These are phyloP conservation scores for Atopsyche davidsoni DNA, from an alignment of 1,140 invertebrate genomes.

Conservation along the genomic window DNA sequence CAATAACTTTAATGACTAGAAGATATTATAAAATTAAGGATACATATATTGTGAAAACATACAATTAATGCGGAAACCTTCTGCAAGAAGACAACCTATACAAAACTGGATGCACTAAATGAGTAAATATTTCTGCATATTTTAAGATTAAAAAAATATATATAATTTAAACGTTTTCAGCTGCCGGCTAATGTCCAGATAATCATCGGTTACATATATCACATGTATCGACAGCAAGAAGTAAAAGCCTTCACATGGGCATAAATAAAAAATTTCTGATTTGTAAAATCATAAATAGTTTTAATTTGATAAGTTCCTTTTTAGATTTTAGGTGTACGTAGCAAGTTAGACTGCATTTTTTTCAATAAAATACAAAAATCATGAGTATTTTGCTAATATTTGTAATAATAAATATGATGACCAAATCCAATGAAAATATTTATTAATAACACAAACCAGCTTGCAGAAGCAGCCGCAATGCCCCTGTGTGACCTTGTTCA, in stretches of 20 bases:
- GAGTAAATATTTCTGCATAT: background rate
- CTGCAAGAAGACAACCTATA: background rate
- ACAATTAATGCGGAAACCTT: background rate
- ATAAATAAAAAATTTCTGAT: too few relatives aligned
- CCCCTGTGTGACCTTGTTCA: conserved; percentile 26
- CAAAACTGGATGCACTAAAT: background rate
- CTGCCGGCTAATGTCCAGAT: too few relatives aligned
- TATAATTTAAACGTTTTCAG: too few relatives aligned
- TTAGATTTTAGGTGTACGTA: background rate
- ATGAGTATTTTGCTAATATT: too few relatives aligned
- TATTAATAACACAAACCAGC: conserved; percentile 23
- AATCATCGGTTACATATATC: too few relatives aligned
- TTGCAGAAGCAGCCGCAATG: conserved; percentile 21
- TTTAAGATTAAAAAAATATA: conserved; percentile 1
- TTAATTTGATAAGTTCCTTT: conserved; percentile 1
- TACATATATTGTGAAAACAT: background rate
- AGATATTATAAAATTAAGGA: conserved; percentile 2
- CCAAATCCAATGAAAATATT: too few relatives aligned
- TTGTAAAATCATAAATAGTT: background rate
- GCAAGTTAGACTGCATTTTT: background rate
- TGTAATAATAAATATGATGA: too few relatives aligned
- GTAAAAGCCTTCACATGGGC: too few relatives aligned
- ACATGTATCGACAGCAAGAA: too few relatives aligned
- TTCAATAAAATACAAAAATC: too few relatives aligned
- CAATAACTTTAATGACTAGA: too few relatives aligned